phyloP scores from a whole-genome alignment of 2,888 invertebrate genomes.

The Melanophora roralis region DNA sequence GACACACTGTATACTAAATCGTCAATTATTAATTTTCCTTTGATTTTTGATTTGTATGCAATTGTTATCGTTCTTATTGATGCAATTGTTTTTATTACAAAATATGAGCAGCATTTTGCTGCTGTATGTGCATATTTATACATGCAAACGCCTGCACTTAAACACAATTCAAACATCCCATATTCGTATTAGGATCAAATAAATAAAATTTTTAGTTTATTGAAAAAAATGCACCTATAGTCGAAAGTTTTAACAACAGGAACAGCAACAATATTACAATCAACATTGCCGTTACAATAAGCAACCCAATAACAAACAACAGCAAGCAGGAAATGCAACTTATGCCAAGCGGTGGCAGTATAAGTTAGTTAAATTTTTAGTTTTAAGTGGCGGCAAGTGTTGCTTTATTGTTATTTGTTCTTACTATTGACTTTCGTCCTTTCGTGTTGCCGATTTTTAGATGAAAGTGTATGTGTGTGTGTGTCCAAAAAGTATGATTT shows the following conservation, averaged over 20 bases:
- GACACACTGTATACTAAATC: background rate
- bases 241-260: conserved; percentile 23
- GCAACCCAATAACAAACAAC: background rate
- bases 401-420: conserved; percentile 50
- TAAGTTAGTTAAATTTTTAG: conserved; percentile 50
- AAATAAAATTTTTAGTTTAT: conserved; percentile 40
- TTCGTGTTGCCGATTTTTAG: conserved; percentile 29
- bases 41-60: background rate
- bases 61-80: conserved; percentile 31
- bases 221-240: conserved; percentile 30
- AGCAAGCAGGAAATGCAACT: conserved; percentile 56
- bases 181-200: conserved; percentile 32
- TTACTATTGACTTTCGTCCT: conserved; percentile 36
- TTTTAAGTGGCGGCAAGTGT: conserved; percentile 59
- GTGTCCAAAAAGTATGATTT: no score
- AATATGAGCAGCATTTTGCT: conserved; percentile 32
- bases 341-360: conserved; percentile 54
- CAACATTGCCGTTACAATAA: conserved; percentile 34
- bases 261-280: conserved; percentile 57
- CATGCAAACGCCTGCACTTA: background rate
- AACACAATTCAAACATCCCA: conserved; percentile 6
- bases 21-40: background rate
- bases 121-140: background rate
- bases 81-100: conserved; percentile 5
- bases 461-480: background rate